Conservation (phyloP, 2,888 invertebrate species). For the Bruchidius siliquastri region DNA sequence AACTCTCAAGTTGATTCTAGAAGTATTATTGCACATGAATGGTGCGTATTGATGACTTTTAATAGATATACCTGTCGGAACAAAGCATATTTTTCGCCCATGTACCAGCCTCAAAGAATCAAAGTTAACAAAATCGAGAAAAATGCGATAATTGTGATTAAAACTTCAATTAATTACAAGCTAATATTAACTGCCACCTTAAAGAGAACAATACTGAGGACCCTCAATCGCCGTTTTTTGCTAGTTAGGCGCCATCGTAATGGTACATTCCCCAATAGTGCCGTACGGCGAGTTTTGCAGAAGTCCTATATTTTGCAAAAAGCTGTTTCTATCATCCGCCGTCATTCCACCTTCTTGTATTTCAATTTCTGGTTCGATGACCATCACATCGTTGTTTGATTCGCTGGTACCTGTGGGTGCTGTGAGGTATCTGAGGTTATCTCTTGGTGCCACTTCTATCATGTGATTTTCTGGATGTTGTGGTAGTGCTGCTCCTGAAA, state of each 20-base stretch:
- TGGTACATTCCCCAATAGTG: slow-evolving; percentile 38
- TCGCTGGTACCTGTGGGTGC: not conserved
- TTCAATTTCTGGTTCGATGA: slow-evolving; percentile 1
- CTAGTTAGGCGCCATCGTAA: slow-evolving; percentile 26
- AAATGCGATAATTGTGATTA: too few relatives aligned
- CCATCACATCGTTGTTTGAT: slow-evolving; percentile 1
- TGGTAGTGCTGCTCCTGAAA: not conserved
- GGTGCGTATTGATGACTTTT: too few relatives aligned
- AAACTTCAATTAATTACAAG: not conserved
- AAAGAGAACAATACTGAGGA: not conserved
- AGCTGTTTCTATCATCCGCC: slow-evolving; percentile 7
- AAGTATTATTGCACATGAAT: too few relatives aligned
- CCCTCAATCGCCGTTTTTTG: not conserved
- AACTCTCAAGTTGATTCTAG: too few relatives aligned
- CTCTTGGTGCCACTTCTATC: not conserved
- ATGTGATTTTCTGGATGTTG: not conserved
- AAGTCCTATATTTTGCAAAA: slow-evolving; percentile 29
- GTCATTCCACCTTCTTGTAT: not conserved
- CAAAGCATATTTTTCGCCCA: not conserved
- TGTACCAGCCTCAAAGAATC: not conserved
- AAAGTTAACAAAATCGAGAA: too few relatives aligned
- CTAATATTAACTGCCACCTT: not conserved
- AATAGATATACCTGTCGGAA: too few relatives aligned
- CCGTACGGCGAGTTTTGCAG: slow-evolving; percentile 31
- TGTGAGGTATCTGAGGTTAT: not conserved